Percentiles rank a stretch among this genome's conserved stretches.
Conservation (phyloP, 2,797 vertebrate genomes). For the Argyrosomus regius region DNA sequence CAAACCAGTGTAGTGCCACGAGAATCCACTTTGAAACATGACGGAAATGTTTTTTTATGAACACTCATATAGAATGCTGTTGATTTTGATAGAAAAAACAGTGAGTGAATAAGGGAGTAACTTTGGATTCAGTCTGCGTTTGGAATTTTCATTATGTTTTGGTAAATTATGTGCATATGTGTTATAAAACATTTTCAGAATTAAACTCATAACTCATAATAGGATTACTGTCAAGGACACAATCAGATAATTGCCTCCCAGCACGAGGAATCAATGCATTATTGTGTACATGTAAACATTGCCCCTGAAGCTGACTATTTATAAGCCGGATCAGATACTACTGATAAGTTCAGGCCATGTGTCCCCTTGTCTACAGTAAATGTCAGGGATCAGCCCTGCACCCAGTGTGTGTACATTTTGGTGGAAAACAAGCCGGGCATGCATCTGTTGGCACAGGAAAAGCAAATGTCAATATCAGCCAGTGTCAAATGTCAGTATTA, state of each 20-base stretch:
- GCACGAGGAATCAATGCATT: neutral
- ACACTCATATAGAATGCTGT: neutral
- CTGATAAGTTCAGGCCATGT: conserved; percentile 27
- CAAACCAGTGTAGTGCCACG: neutral
- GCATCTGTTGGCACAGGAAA: neutral
- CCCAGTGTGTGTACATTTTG: neutral
- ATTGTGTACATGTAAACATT: conserved; percentile 43
- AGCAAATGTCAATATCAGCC: conserved; percentile 27
- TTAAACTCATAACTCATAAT: neutral
- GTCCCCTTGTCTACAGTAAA: conserved; percentile 31
- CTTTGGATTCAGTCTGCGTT: neutral
- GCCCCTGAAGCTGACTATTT: conserved; percentile 19
- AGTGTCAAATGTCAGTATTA: conserved; percentile 42
- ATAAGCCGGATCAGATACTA: conserved; percentile 8
- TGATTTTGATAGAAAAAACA: neutral
- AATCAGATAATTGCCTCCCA: neutral
- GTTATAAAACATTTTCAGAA: neutral
- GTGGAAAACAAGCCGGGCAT: conserved; percentile 7
- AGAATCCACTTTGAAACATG: neutral
- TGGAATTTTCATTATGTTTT: neutral
- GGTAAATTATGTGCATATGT: neutral
- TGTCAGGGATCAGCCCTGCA: conserved; percentile 25
- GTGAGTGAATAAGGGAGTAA: neutral
- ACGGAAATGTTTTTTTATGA: neutral
- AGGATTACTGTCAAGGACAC: neutral